Conservation (phyloP, 37 sponge, comb jelly and placozoan genomes). For the Dysidea cf. avara region DNA sequence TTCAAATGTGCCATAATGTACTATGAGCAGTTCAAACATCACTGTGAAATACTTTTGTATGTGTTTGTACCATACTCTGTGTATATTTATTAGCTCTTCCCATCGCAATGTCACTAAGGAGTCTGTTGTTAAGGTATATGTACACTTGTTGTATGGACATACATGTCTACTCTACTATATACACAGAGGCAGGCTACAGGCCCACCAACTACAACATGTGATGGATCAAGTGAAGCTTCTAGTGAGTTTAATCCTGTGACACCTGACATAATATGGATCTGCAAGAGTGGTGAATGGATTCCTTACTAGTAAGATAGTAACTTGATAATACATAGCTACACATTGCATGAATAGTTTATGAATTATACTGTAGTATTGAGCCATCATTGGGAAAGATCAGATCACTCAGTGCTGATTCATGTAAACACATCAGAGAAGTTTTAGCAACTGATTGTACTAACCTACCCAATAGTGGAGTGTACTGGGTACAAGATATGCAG, state of each 20-base stretch:
- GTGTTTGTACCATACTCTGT: no score
- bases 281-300: conserved; percentile 18
- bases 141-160: no score
- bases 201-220: conserved; percentile 3
- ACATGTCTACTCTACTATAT: no score
- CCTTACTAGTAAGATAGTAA: conserved; percentile 32
- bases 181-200: not conserved
- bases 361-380: no score
- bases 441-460: conserved; percentile 7
- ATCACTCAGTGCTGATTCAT: conserved; percentile 24
- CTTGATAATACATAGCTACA: no score
- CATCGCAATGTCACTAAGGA: no score
- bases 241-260: not conserved
- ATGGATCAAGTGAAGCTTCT: not conserved
- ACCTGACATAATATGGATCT: conserved; percentile 22
- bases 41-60: no score
- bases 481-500: conserved; percentile 28
- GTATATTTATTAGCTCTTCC: no score
- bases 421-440: conserved; percentile 21
- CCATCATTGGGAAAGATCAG: not conserved
- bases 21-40: no score
- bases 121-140: no score
- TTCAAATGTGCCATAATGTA: no score
- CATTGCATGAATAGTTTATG: no score
- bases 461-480: conserved; percentile 27